Evolutionary conservation across 1,140 invertebrate genomes (phyloP).

Genomic region (Bradynema listronoti): DNA sequence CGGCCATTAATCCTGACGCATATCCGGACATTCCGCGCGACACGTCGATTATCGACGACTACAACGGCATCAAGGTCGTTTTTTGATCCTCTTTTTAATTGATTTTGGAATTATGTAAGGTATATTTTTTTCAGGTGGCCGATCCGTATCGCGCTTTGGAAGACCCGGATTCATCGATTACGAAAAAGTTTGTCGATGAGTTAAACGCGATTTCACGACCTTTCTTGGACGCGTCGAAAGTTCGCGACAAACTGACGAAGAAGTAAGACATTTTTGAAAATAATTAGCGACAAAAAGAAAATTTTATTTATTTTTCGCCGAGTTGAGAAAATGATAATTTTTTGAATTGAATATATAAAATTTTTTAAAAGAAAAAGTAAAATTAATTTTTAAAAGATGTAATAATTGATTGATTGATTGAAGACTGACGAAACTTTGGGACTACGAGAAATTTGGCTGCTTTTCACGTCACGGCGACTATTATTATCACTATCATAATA

Average conservation of each 20-base stretch:
- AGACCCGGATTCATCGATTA: conserved; percentile 84
- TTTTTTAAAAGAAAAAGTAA: not conserved
- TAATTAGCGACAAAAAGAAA: too few relatives aligned
- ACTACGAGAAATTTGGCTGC: conserved; percentile 88
- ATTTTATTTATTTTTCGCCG: too few relatives aligned
- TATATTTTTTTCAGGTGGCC: conserved; percentile 69
- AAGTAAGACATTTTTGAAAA: conserved; percentile 58
- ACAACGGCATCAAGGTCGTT: too few relatives aligned
- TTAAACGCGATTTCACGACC: conserved; percentile 82
- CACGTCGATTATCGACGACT: too few relatives aligned
- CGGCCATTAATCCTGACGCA: too few relatives aligned
- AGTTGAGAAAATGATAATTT: too few relatives aligned
- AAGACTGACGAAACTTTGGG: conserved; percentile 79
- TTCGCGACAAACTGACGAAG: conserved; percentile 69
- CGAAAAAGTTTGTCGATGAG: conserved; percentile 79
- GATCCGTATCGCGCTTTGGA: conserved; percentile 96
- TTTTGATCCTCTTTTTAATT: too few relatives aligned
- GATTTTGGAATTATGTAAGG: too few relatives aligned
- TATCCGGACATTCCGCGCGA: too few relatives aligned
- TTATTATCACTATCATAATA: conserved; percentile 89
- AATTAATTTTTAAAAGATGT: too few relatives aligned
- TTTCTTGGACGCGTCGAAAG: conserved; percentile 72
- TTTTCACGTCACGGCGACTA: conserved; percentile 73
- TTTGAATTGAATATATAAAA: not conserved
- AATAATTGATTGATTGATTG: conserved; percentile 34